Percentiles rank a stretch among this genome's conserved stretches.
Conservation (phyloP, 2,113 vertebrate species). For the Larimichthys polyactis region DNA sequence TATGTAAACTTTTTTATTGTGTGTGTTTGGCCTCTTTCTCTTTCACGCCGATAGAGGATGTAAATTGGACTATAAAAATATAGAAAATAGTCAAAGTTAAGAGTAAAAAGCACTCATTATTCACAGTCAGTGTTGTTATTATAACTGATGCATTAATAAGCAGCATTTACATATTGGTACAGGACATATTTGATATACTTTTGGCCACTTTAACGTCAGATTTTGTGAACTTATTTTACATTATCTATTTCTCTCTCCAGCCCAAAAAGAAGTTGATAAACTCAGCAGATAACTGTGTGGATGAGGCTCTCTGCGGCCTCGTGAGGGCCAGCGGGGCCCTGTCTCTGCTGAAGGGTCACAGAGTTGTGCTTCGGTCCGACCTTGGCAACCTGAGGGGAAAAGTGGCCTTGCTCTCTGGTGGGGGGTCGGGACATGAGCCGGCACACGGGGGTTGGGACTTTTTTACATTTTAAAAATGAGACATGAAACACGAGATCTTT, state of each 20-base stretch:
- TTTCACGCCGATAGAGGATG: neutral
- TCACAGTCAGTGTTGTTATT: too few relatives aligned
- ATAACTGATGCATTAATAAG: neutral
- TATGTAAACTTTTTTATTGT: constrained; percentile 11
- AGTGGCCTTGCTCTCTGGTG: constrained; percentile 92
- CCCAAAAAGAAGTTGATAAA: constrained; percentile 90
- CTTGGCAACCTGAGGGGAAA: constrained; percentile 84
- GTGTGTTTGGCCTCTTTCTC: neutral
- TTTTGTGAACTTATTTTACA: neutral
- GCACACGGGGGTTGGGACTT: constrained; percentile 88
- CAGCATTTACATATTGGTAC: neutral
- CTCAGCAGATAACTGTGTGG: constrained; percentile 86
- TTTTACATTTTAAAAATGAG: neutral
- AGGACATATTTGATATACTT: neutral
- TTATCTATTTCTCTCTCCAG: constrained; percentile 1
- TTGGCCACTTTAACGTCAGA: too few relatives aligned
- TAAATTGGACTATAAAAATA: too few relatives aligned
- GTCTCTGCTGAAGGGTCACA: constrained; percentile 88
- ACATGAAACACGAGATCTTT: neutral
- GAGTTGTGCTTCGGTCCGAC: constrained; percentile 89
- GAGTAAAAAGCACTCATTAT: too few relatives aligned
- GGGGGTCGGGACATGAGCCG: constrained; percentile 95
- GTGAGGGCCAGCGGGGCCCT: constrained; percentile 85
- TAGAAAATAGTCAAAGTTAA: too few relatives aligned
- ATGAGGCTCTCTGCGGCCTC: constrained; percentile 88